Base-by-base conservation (phyloP, 2,888 invertebrate species). In the Trichogramma dendrolimi region DNA sequence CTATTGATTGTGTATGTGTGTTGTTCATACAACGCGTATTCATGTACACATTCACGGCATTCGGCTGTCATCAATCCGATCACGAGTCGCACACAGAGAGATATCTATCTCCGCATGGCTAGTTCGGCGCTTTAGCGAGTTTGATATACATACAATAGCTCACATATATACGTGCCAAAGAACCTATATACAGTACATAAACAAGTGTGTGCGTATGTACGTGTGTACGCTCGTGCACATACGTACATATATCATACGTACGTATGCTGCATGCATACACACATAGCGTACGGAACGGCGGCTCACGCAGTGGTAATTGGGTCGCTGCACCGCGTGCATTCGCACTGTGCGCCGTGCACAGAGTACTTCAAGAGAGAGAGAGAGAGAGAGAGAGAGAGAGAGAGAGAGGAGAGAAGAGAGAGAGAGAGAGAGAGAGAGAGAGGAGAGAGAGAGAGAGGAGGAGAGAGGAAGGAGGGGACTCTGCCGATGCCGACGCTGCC, bases 1-100 rank as follows among this genome's bases (percentile, higher is more conserved):
- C 27, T 47, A 62, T 58, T 46, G 55, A 56, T 56, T 42, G 59
- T 55, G 41, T 52, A 44, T 43, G 61, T 27, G 27, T 27, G 27
- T 27, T 27, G 27, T 27, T 27, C 27, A 3, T 27, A 27, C 27
- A 27, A 27, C 27, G 27, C 27, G 27, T 27, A 27, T 27, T 27
- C 27, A 27, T 27, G 27, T 27, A 27, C 27, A 27, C 27, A 27
- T 27, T 27, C 27, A 27, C 27, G 27, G 56, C 61, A 43, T 59
- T 56, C 40, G 55, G 7, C 40, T 56, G 52, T 52, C 59, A 63
- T 53, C 51, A 52, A 59, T 59, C 52, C 58, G 49, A 60, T 60
- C 48, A 44, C 27, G 27, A 27, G 11, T 7, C 40, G 14, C 44
- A 40, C 46, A n/a, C 11, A 8, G 47, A 47, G 47, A 10, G 7